Conservation (phyloP, 2,888 invertebrate species). For the Ephialtes manifestator region DNA sequence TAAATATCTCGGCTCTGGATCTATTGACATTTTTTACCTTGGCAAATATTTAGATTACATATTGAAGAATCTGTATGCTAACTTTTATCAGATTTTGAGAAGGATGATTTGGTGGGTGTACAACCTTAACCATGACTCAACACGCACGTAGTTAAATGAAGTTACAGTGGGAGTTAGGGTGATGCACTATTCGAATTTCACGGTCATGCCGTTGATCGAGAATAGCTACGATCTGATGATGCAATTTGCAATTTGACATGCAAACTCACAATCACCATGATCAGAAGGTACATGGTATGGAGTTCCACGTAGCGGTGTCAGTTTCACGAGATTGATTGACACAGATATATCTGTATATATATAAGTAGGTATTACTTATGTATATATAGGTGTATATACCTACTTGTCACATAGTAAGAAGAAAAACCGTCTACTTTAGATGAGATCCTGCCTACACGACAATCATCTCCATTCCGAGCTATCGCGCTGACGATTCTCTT, state of each 20-base stretch:
- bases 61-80: no score
- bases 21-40: no score
- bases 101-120: no score
- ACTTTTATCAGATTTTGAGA: no score
- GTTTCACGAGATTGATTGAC: constrained; percentile 74
- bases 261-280: constrained; percentile 27
- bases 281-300: background rate
- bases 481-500: constrained; percentile 83
- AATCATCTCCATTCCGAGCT: constrained; percentile 84
- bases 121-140: background rate
- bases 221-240: constrained; percentile 30
- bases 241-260: constrained; percentile 42
- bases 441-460: constrained; percentile 82
- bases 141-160: background rate
- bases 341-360: constrained; percentile 66
- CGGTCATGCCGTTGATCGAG: constrained; percentile 37
- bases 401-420: constrained; percentile 54
- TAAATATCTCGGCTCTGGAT: no score
- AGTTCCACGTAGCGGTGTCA: constrained; percentile 32
- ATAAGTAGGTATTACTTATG: constrained; percentile 39
- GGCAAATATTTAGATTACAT: no score
- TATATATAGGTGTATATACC: constrained; percentile 20
- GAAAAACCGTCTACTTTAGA: constrained; percentile 78
- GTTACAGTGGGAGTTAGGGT: background rate
- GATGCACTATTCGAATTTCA: constrained; percentile 32